These are phyloP conservation scores for Carollia perspicillata DNA, from an alignment of 2,113 vertebrate species.

Conservation along the genomic window DNA sequence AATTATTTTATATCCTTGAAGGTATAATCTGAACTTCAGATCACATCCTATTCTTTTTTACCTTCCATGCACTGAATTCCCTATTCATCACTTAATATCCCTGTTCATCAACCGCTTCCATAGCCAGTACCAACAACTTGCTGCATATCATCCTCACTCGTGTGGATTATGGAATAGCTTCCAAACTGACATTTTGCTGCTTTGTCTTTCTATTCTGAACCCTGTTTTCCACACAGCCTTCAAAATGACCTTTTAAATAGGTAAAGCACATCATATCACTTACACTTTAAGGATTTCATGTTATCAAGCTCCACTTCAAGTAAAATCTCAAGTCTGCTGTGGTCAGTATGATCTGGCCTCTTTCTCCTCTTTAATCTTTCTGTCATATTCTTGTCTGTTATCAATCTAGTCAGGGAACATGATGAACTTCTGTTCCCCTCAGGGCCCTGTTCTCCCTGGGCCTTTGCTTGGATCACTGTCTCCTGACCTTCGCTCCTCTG, in stretches of 20 bases:
- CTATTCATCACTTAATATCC: not conserved
- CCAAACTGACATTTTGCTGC: not conserved
- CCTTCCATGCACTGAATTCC: not conserved
- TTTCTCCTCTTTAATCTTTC: not conserved
- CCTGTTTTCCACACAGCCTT: not conserved
- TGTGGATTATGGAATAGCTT: not conserved
- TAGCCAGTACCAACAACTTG: not conserved
- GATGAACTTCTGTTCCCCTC: not conserved
- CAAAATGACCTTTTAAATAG: not conserved
- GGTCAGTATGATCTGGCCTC: not conserved
- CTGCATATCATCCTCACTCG: not conserved
- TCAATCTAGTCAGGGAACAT: not conserved
- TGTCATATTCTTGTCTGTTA: not conserved
- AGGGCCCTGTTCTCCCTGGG: not conserved
- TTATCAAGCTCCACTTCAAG: not conserved
- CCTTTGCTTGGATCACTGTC: not conserved
- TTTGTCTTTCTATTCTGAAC: not conserved
- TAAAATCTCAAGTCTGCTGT: not conserved
- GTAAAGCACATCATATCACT: not conserved
- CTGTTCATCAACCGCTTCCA: not conserved
- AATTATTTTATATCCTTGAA: not conserved
- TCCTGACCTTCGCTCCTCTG: not conserved
- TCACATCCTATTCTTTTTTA: not conserved
- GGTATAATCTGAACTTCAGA: not conserved
- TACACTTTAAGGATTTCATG: not conserved